These are phyloP conservation scores for Atlantisia rogersi DNA, from an alignment of 2,113 vertebrate species.

Conservation along the genomic window DNA sequence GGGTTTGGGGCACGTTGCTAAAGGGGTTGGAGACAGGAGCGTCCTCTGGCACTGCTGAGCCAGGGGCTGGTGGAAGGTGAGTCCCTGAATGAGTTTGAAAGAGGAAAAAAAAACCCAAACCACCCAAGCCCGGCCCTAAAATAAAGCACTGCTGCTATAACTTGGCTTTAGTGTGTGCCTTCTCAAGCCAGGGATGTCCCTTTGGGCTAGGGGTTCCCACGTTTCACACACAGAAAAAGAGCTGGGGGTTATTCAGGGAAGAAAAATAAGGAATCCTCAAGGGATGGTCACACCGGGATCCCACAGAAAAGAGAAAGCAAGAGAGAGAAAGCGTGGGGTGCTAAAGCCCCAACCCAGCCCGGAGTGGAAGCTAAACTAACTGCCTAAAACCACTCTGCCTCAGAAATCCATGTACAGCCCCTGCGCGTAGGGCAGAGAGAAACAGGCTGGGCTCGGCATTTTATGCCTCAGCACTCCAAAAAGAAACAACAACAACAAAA, in stretches of 20 bases:
- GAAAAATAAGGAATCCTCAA: constrained; percentile 13
- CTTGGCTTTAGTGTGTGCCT: neutral
- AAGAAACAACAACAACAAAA: constrained; percentile 19
- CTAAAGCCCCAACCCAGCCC: neutral
- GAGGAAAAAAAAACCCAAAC: neutral
- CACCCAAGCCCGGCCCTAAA: neutral
- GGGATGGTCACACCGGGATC: neutral
- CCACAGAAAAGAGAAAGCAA: neutral
- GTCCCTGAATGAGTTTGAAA: neutral
- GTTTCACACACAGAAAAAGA: neutral
- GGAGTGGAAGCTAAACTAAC: constrained; percentile 24
- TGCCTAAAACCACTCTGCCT: neutral
- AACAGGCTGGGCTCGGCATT: neutral
- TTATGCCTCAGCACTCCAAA: constrained; percentile 21
- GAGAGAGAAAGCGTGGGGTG: neutral
- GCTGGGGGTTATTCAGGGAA: neutral
- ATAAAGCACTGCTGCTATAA: neutral
- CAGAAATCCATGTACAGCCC: constrained; percentile 5
- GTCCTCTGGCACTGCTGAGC: neutral
- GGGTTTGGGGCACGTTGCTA: neutral
- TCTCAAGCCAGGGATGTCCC: neutral
- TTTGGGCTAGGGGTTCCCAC: neutral
- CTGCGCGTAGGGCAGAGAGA: neutral
- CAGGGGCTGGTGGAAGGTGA: neutral
- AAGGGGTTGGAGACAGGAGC: neutral